Conservation (phyloP, 2,888 invertebrate genomes). For the Pseudococcus longispinus region DNA sequence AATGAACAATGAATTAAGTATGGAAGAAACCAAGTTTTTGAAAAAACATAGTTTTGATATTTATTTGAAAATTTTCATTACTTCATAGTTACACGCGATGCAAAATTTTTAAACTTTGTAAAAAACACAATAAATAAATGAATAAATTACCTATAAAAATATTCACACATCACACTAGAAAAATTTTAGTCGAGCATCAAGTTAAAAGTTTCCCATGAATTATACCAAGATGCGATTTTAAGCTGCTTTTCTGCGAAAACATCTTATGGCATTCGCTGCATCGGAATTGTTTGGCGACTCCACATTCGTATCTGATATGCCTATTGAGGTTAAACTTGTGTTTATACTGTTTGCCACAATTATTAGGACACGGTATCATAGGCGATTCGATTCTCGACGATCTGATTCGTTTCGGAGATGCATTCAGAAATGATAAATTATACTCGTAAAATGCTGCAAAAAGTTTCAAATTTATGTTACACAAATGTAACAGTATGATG, state of each 20-base stretch:
- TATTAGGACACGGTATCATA: slow-evolving; percentile 53
- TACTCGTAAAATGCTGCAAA: not conserved
- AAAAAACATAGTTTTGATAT: not conserved
- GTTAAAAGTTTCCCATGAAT: slow-evolving; percentile 57
- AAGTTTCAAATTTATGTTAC: not conserved
- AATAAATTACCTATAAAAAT: not conserved
- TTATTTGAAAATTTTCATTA: too few relatives aligned
- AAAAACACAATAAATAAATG: not conserved
- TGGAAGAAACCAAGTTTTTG: not conserved
- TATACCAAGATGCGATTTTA: slow-evolving; percentile 61
- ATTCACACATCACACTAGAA: not conserved
- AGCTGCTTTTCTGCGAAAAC: slow-evolving; percentile 61
- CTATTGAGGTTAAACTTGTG: slow-evolving; percentile 60
- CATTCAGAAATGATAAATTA: not conserved
- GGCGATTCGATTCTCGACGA: not conserved
- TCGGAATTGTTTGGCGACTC: slow-evolving; percentile 61
- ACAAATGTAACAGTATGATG: not conserved
- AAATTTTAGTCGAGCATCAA: not conserved
- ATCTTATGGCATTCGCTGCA: slow-evolving; percentile 61
- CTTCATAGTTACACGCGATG: not conserved
- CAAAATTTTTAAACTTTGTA: not conserved
- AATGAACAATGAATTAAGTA: not conserved
- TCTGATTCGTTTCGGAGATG: not conserved
- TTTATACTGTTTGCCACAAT: slow-evolving; percentile 59
- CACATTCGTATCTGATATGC: slow-evolving; percentile 61